Evolutionary conservation across 2,888 invertebrate genomes (phyloP).

Genomic region (Himalopsyche japonica): DNA sequence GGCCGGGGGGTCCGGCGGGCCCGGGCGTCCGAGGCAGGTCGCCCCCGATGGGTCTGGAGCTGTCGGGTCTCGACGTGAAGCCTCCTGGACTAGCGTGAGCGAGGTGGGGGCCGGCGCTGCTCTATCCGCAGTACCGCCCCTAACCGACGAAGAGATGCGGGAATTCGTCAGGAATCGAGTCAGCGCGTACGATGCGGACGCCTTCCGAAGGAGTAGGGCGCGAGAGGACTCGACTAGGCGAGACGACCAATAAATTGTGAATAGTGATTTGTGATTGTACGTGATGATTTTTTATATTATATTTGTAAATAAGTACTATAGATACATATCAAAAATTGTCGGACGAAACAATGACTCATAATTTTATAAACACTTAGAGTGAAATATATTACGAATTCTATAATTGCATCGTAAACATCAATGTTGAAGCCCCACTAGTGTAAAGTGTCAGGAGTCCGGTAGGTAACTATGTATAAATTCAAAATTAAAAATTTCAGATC

Average conservation of each 20-base stretch:
- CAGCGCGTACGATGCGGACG: background rate
- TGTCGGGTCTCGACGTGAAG: slow-evolving; percentile 73
- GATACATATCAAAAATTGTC: slow-evolving; percentile 19
- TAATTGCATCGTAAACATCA: background rate
- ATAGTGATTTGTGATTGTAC: slow-evolving; percentile 15
- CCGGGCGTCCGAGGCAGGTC: slow-evolving; percentile 58
- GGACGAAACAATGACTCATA: background rate
- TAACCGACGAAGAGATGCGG: slow-evolving; percentile 17
- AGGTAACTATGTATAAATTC: background rate
- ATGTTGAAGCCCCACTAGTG: background rate
- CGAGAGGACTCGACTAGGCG: background rate
- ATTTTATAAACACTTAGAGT: background rate
- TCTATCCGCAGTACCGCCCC: slow-evolving; percentile 45
- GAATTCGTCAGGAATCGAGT: background rate
- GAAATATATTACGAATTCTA: background rate
- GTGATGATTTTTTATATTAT: slow-evolving; percentile 5
- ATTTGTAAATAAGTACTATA: slow-evolving; percentile 22
- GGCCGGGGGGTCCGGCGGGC: slow-evolving; percentile 60
- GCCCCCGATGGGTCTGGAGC: slow-evolving; percentile 64
- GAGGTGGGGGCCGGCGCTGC: slow-evolving; percentile 69
- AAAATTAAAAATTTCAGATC: background rate
- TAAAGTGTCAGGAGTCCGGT: background rate
- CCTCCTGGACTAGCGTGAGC: slow-evolving; percentile 77
- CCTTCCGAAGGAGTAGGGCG: background rate
- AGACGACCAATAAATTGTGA: background rate